A percentile compares a stretch with the other conserved stretches of the same genome.
Conservation (phyloP, 2,888 invertebrate genomes). For the Andrena trimmerana region DNA sequence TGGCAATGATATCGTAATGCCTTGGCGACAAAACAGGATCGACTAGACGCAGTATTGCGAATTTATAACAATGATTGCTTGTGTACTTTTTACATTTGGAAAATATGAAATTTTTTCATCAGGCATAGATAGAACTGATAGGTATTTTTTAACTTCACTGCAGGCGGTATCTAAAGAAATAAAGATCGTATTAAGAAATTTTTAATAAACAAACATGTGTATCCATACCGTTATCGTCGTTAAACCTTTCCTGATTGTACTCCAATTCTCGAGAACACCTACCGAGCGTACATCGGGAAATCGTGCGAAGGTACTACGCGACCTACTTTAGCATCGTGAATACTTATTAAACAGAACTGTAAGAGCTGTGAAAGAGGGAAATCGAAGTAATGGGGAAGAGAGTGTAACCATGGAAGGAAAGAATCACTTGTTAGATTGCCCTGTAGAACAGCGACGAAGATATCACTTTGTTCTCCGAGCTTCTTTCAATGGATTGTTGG, state of each 20-base stretch:
- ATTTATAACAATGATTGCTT: slow-evolving; percentile 86
- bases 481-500: slow-evolving; percentile 92
- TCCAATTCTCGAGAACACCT: slow-evolving; percentile 89
- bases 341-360: slow-evolving; percentile 74
- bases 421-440: slow-evolving; percentile 89
- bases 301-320: slow-evolving; percentile 87
- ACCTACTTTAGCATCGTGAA: slow-evolving; percentile 87
- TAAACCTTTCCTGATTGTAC: slow-evolving; percentile 85
- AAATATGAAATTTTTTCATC: slow-evolving; percentile 72
- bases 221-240: not conserved
- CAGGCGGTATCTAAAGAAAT: slow-evolving; percentile 82
- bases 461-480: slow-evolving; percentile 87
- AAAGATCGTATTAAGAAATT: not conserved
- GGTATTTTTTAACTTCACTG: slow-evolving; percentile 84
- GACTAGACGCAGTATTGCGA: slow-evolving; percentile 91
- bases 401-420: slow-evolving; percentile 77
- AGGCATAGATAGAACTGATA: slow-evolving; percentile 84
- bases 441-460: slow-evolving; percentile 90
- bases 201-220: not conserved
- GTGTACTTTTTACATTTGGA: slow-evolving; percentile 76
- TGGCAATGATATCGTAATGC: slow-evolving; percentile 91
- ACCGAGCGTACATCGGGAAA: slow-evolving; percentile 90
- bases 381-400: too few relatives aligned
- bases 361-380: not conserved
- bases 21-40: slow-evolving; percentile 94